Percentiles rank a stretch among this genome's conserved stretches.
Conservation (phyloP, 2,113 vertebrate species). For the Alligator mississippiensis region DNA sequence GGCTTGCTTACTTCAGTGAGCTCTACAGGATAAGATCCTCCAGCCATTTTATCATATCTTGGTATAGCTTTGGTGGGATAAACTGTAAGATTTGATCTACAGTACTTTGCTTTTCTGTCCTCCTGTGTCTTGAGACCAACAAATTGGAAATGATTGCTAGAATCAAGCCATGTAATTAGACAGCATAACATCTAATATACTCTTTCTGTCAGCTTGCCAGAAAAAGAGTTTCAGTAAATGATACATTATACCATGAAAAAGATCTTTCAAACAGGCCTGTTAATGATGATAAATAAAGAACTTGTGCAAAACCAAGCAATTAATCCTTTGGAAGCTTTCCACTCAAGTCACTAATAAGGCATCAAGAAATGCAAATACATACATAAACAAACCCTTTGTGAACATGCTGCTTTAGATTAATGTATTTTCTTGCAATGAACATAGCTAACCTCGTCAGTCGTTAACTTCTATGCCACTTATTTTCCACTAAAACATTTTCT, state of each 20-base stretch:
- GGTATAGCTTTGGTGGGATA: conserved; percentile 17
- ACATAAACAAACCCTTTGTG: conserved; percentile 55
- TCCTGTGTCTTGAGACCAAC: conserved; percentile 51
- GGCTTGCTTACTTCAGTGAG: conserved; percentile 10
- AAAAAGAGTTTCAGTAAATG: conserved; percentile 73
- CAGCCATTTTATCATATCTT: not conserved
- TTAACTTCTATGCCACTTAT: not conserved
- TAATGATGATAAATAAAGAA: conserved; percentile 77
- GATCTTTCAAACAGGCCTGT: conserved; percentile 45
- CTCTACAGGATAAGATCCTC: not conserved
- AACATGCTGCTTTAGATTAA: conserved; percentile 36
- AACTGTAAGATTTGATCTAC: conserved; percentile 28
- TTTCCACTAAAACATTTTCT: conserved; percentile 13
- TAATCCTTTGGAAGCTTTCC: conserved; percentile 68
- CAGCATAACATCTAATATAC: conserved; percentile 63
- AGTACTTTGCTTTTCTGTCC: not conserved
- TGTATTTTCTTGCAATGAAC: conserved; percentile 4
- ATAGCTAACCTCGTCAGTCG: not conserved
- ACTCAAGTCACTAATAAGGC: conserved; percentile 63
- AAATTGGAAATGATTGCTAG: conserved; percentile 73
- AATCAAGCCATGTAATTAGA: conserved; percentile 70
- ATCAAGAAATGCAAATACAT: conserved; percentile 57
- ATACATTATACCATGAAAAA: conserved; percentile 63
- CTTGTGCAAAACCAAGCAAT: conserved; percentile 66
- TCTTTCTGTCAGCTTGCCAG: conserved; percentile 66